Conservation (phyloP, 2,113 vertebrate species). For the Carollia perspicillata region DNA sequence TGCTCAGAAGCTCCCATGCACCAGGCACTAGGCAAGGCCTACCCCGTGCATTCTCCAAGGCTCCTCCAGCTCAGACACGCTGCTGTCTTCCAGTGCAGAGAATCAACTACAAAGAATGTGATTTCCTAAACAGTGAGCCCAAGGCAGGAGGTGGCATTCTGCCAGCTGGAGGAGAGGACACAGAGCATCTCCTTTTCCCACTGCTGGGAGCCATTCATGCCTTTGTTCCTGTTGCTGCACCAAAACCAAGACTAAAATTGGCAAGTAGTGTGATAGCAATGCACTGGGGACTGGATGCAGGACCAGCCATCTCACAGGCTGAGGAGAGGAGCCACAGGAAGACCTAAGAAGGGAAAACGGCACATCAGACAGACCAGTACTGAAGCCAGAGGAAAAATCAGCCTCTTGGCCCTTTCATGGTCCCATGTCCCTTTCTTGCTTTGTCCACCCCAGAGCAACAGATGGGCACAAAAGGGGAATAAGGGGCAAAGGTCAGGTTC, state of each 20-base stretch:
- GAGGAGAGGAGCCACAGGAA: neutral
- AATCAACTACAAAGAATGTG: neutral
- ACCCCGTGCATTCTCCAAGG: neutral
- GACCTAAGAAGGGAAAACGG: neutral
- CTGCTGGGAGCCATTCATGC: neutral
- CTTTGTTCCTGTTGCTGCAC: neutral
- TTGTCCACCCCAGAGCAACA: neutral
- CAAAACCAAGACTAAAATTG: neutral
- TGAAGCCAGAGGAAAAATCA: neutral
- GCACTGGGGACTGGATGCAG: neutral
- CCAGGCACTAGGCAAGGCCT: neutral
- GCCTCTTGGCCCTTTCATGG: neutral
- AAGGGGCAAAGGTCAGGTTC: neutral
- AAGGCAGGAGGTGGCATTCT: neutral
- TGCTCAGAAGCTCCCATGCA: neutral
- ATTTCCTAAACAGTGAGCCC: neutral
- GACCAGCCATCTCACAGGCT: neutral
- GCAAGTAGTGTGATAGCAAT: neutral
- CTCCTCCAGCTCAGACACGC: neutral
- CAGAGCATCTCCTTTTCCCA: neutral
- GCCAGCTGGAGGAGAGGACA: neutral
- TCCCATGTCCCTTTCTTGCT: neutral
- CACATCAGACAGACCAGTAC: neutral
- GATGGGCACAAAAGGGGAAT: neutral
- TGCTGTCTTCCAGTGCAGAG: neutral